Evolutionary conservation across 2,888 invertebrate species (phyloP), one percentile per base, ranked within the genome.

Genomic region (Acrobasis repandana): DNA sequence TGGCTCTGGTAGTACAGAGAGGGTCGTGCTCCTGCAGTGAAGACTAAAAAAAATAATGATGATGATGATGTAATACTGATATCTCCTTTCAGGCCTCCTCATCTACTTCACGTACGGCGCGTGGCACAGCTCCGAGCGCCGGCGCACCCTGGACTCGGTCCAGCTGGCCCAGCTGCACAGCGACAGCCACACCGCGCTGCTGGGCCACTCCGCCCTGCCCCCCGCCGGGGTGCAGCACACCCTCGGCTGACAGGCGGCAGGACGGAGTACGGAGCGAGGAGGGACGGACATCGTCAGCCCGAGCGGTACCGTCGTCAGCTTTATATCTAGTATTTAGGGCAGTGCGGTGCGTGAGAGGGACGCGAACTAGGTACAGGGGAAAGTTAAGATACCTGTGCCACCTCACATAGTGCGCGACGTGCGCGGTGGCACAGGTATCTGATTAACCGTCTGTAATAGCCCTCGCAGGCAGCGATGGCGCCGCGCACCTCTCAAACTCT

Each of bases 71-170:
- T n/a, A n/a, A 20, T 18, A 1, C 1, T 33, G 14, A 8, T 51
- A 15, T 3, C 2, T 36, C 20, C 6, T 65, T 82, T 67, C 85
- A 95, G 96, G 96, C 68, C 88, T 96, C 4, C 66, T 94, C 9
- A 95, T 96, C 73, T 96, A 96, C 86, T 93, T 95, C 67, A 88
- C 93, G 10, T 96, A 96, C 81, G 96, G 96, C 59, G 93, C 95
- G 48, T 94, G 95, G 93, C 93, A 96, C 82, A 96, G 96, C 69
- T 85, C 85, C 0, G 93, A 94, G 71, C 83, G 93, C 5, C 83
- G 86, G 1, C 85, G 85, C 15, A 73, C 72, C 56, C 28, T 71
- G 9, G 88, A 85, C 62, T 61, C 74, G 0, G 73, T 87, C 2
- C 84, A 79, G 8, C 69, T 87, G 61, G 82, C 83, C 0, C 88